These are phyloP conservation scores for Bufo bufo DNA, from an alignment of 2,113 vertebrate species.

Conservation along the genomic window DNA sequence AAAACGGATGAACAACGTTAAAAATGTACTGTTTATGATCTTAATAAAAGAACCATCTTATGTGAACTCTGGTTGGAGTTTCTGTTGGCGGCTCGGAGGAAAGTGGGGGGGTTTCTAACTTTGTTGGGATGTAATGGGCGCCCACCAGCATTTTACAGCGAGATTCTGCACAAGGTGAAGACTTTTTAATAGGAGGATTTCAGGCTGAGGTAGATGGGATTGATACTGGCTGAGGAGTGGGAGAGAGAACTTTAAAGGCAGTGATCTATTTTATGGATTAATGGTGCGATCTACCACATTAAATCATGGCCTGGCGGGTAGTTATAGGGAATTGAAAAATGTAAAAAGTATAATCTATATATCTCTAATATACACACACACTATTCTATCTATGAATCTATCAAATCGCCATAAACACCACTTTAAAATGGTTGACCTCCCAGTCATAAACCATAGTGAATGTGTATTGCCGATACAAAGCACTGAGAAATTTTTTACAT, in stretches of 20 bases:
- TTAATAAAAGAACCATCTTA: conserved; percentile 37
- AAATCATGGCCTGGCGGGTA: background rate
- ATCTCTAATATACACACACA: too few relatives aligned
- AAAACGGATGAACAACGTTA: conserved; percentile 2
- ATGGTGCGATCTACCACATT: background rate
- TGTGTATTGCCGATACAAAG: too few relatives aligned
- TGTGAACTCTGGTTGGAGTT: background rate
- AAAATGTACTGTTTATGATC: conserved; percentile 43
- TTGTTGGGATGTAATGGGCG: background rate
- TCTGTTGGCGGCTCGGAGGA: background rate
- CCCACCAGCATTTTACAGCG: background rate
- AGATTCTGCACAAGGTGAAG: background rate
- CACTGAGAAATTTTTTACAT: too few relatives aligned
- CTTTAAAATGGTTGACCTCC: too few relatives aligned
- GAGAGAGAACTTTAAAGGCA: background rate
- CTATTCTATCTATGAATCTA: too few relatives aligned
- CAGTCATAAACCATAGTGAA: too few relatives aligned
- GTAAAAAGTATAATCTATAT: too few relatives aligned
- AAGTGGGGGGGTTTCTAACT: too few relatives aligned
- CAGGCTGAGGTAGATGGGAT: background rate
- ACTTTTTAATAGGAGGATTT: background rate
- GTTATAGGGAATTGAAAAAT: too few relatives aligned
- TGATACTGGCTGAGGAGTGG: background rate
- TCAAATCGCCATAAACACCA: too few relatives aligned
- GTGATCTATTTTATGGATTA: background rate